Conservation (phyloP, 2,113 vertebrate genomes). For the Platysteira castanea region DNA sequence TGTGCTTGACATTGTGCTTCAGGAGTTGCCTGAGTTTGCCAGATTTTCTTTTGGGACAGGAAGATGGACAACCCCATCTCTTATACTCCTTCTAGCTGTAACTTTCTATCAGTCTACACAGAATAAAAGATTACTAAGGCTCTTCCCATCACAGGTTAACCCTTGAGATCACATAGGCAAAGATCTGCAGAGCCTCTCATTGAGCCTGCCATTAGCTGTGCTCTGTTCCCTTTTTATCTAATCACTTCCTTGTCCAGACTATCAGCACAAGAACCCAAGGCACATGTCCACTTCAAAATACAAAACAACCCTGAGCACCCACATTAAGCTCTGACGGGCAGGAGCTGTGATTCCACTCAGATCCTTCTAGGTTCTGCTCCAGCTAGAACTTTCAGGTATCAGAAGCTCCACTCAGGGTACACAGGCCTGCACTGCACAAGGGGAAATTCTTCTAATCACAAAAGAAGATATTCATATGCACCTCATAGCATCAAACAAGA, state of each 20-base stretch:
- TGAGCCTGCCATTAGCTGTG: not conserved
- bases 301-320: not conserved
- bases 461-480: not conserved
- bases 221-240: not conserved
- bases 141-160: not conserved
- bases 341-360: not conserved
- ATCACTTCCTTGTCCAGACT: not conserved
- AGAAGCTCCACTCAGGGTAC: fast-evolving
- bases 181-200: not conserved
- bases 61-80: fast-evolving
- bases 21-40: not conserved
- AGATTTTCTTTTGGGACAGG: not conserved
- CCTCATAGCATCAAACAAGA: not conserved
- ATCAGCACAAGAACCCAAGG: not conserved
- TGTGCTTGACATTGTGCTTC: too few relatives aligned
- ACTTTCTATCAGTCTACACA: not conserved
- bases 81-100: not conserved
- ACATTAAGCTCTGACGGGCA: not conserved
- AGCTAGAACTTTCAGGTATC: not conserved
- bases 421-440: not conserved
- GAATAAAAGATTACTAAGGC: not conserved
- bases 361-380: not conserved
- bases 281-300: not conserved
- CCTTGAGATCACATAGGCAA: not conserved
- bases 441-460: not conserved